Conservation (phyloP, 2,113 vertebrate species). For the Willisornis vidua region DNA sequence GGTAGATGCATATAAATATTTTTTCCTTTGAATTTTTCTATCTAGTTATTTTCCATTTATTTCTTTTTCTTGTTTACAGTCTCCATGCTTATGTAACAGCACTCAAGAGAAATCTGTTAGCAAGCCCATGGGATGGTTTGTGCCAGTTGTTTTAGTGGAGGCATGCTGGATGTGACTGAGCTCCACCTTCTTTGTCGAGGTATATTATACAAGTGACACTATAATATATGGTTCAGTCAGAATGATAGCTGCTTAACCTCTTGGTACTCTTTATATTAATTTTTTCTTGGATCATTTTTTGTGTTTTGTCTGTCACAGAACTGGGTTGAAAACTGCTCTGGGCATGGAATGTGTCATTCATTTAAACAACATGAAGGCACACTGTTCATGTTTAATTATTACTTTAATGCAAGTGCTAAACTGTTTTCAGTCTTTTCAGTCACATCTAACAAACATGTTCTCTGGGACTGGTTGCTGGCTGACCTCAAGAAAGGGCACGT, state of each 20-base stretch:
- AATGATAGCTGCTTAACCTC: slow-evolving; percentile 48
- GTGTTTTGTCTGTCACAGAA: slow-evolving; percentile 58
- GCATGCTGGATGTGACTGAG: background rate
- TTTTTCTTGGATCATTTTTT: slow-evolving; percentile 56
- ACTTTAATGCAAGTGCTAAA: slow-evolving; percentile 63
- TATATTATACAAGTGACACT: background rate
- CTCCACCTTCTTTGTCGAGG: background rate
- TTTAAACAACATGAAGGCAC: slow-evolving; percentile 60
- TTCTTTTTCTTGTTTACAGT: slow-evolving; percentile 11
- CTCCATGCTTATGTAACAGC: slow-evolving; percentile 4
- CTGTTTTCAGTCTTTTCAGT: slow-evolving; percentile 65
- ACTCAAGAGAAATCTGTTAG: slow-evolving; percentile 21
- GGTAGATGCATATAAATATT: background rate
- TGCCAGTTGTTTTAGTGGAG: slow-evolving; percentile 37
- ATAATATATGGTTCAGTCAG: background rate
- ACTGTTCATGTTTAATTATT: slow-evolving; percentile 61
- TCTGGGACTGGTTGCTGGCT: slow-evolving; percentile 45
- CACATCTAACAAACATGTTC: slow-evolving; percentile 59
- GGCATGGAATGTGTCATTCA: slow-evolving; percentile 64
- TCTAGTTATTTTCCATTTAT: slow-evolving; percentile 30
- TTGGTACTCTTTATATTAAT: slow-evolving; percentile 40
- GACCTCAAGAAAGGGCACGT: slow-evolving; percentile 59
- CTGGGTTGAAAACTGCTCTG: slow-evolving; percentile 47
- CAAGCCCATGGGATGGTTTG: background rate
- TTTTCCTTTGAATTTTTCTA: background rate